Conservation (phyloP, 2,113 vertebrate species). For the Physeter macrocephalus region DNA sequence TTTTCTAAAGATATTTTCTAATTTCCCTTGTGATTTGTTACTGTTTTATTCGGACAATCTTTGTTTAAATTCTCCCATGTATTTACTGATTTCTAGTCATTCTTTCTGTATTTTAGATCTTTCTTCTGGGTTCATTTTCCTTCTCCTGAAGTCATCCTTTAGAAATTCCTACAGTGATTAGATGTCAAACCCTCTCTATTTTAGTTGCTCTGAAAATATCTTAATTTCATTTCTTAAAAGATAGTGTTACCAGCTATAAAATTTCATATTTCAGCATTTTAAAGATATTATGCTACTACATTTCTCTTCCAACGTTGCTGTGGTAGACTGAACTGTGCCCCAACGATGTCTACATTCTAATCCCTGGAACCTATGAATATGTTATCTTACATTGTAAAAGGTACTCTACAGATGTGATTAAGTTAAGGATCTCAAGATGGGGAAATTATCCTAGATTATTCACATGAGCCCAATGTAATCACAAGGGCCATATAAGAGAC, state of each 20-base stretch:
- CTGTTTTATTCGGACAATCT: not conserved
- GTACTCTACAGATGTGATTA: not conserved
- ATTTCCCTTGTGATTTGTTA: not conserved
- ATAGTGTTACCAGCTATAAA: not conserved
- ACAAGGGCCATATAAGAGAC: not conserved
- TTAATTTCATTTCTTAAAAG: constrained; percentile 1
- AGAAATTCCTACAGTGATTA: not conserved
- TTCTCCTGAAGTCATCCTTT: not conserved
- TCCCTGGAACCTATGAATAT: not conserved
- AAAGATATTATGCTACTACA: not conserved
- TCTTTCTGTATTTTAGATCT: not conserved
- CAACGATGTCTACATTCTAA: not conserved
- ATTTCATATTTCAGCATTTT: not conserved
- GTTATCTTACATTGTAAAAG: not conserved
- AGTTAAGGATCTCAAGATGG: not conserved
- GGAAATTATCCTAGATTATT: not conserved
- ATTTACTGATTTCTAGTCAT: not conserved
- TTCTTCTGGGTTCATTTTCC: not conserved
- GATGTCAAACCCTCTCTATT: not conserved
- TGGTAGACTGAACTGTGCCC: not conserved
- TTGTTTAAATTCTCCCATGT: not conserved
- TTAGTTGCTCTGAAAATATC: not conserved
- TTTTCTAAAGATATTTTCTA: not conserved
- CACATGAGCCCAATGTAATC: not conserved
- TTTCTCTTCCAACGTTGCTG: not conserved